phyloP scores from a whole-genome alignment of 92 coral and sea anemone genomes.

The Blastomussa wellsi region DNA sequence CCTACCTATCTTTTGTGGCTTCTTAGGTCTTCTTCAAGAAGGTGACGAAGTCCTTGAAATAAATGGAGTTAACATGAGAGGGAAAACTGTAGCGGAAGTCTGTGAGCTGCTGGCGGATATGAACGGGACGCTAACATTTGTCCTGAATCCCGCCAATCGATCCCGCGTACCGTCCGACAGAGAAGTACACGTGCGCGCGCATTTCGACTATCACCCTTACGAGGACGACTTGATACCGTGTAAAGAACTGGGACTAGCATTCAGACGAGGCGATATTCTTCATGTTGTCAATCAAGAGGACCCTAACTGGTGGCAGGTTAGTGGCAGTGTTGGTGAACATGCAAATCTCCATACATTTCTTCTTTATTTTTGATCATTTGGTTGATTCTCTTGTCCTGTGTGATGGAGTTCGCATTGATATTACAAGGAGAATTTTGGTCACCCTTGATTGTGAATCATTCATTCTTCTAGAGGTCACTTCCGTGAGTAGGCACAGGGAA shows the following conservation, averaged over 20 bases:
- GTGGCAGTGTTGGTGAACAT: too few relatives aligned
- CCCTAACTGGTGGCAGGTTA: conserved; percentile 98
- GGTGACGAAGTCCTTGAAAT: conserved; percentile 98
- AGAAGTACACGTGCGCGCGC: conserved; percentile 89
- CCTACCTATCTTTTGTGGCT: background rate
- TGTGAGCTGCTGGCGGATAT: conserved; percentile 96
- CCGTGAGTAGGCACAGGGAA: too few relatives aligned
- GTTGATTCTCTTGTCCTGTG: too few relatives aligned
- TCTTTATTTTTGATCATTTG: too few relatives aligned
- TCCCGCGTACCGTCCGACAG: conserved; percentile 66
- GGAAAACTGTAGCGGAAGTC: conserved; percentile 88
- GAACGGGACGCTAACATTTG: conserved; percentile 94
- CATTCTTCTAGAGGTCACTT: too few relatives aligned
- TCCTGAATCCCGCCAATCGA: conserved; percentile 86
- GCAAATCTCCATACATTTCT: too few relatives aligned
- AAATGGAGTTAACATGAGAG: conserved; percentile 94
- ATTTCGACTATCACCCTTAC: conserved; percentile 92
- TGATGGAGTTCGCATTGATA: too few relatives aligned
- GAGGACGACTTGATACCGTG: conserved; percentile 96
- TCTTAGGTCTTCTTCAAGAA: conserved; percentile 90
- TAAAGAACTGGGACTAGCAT: conserved; percentile 92
- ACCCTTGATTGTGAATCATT: too few relatives aligned
- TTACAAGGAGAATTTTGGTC: too few relatives aligned
- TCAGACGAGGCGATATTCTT: conserved; percentile 88
- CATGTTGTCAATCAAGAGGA: conserved; percentile 99